Base-by-base conservation (phyloP, 2,888 invertebrate species). In the Acanthacorydalis orientalis region DNA sequence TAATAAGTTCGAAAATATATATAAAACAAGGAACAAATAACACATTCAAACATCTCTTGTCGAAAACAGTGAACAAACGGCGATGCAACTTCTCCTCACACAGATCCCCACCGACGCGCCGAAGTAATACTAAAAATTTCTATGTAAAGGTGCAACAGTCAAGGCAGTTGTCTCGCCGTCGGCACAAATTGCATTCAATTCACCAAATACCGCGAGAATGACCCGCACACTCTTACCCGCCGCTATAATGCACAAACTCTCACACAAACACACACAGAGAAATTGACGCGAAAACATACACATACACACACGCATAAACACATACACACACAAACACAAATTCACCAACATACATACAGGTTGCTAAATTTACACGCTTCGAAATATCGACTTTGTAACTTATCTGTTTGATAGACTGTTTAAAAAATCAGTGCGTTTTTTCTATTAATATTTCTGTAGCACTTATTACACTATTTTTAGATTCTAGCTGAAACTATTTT, bases 101-200 rank as follows among this genome's bases (percentile, higher is more conserved):
- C 23, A 23, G 23, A 23, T 23, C 23, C 23, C 23, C 23, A 23
- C 23, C 23, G 23, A 23, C 23, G 23, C 23, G 23, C 23, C 23
- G 23, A 23, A 23, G 23, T 23, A 23, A 23, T 23, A 23, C 23
- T 31, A 31, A 43, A 43, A 43, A 12, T 31, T 23, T 43, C 43
- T 43, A 43, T 43, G 43, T 43, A 43, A 43, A 43, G 16, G 43
- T 43, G 43, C 43, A 43, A 43, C 43, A 16, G 43, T 43, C 43
- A 43, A 43, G 43, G 43, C 31, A 31, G 43, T 43, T 43, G 43
- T 43, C 43, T 31, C 31, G 43, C 43, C 43, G 31, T 16, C 23
- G 43, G 43, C 43, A 31, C 31, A 43, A 43, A 43, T 43, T 43
- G 43, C 43, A 43, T 43, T 39, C 39, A 39, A 39, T n/a, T 39